Evolutionary conservation across 2,888 invertebrate species (phyloP).

Genomic region (Azorinus chamasolen): DNA sequence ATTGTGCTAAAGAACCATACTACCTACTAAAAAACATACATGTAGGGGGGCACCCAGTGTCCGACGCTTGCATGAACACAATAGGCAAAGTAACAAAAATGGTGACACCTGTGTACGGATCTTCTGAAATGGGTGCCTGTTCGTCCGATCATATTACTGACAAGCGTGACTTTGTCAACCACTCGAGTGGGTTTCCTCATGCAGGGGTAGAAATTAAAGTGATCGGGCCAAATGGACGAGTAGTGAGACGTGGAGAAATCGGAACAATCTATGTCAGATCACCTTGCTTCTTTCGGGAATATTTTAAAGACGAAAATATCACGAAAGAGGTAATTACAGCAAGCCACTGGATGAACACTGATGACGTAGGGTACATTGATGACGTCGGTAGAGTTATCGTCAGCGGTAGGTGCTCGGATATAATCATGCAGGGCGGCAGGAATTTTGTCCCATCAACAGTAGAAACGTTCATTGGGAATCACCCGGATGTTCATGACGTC

Average conservation of each 20-base stretch:
- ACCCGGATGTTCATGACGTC: conserved; percentile 47
- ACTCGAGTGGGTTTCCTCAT: too few relatives aligned
- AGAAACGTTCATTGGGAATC: conserved; percentile 31
- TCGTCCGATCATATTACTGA: too few relatives aligned
- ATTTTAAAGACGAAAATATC: too few relatives aligned
- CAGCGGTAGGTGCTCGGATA: conserved; percentile 23
- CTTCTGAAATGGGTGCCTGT: conserved; percentile 28
- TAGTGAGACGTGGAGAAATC: conserved; percentile 26
- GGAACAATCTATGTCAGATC: too few relatives aligned
- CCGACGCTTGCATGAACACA: conserved; percentile 22
- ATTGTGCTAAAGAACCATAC: too few relatives aligned
- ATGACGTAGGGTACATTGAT: conserved; percentile 37
- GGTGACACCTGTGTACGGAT: conserved; percentile 35
- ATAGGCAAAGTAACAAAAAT: conserved; percentile 19
- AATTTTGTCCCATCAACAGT: conserved; percentile 18
- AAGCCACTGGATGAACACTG: conserved; percentile 43
- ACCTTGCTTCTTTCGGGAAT: too few relatives aligned
- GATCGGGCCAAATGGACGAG: conserved; percentile 11
- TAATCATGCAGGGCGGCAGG: conserved; percentile 23
- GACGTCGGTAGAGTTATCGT: conserved; percentile 21
- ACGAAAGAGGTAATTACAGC: conserved; percentile 21
- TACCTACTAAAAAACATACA: too few relatives aligned
- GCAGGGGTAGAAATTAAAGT: too few relatives aligned
- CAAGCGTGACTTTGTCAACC: too few relatives aligned
- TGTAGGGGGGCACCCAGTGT: conserved; percentile 28